Evolutionary conservation across 2,113 vertebrate genomes (phyloP).

Genomic region (Willisornis vidua): DNA sequence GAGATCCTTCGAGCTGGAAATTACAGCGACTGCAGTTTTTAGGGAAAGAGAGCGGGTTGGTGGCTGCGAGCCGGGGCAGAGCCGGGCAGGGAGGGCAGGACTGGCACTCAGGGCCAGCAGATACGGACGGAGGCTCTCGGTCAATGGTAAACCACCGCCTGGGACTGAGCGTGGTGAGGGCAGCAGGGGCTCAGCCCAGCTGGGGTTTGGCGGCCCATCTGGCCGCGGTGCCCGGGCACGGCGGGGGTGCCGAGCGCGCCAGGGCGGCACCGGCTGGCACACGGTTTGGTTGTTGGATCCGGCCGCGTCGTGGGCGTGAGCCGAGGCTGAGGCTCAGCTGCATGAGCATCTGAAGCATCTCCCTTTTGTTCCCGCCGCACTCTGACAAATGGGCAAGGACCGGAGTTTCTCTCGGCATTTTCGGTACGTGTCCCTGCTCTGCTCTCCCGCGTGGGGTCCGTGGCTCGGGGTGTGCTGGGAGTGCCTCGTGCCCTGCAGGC

Average conservation of each 20-base stretch:
- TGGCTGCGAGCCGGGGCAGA: background rate
- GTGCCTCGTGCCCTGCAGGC: background rate
- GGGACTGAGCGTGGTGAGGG: background rate
- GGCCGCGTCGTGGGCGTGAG: conserved; percentile 36
- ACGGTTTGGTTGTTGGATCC: background rate
- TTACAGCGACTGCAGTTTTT: conserved; percentile 10
- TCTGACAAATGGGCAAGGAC: conserved; percentile 89
- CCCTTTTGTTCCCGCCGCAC: conserved; percentile 33
- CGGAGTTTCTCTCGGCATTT: conserved; percentile 91
- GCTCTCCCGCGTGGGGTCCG: background rate
- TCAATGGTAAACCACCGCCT: background rate
- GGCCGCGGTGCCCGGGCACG: background rate
- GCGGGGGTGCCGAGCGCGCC: background rate
- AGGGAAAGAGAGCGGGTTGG: background rate
- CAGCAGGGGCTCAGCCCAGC: background rate
- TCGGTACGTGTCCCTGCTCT: conserved; percentile 79
- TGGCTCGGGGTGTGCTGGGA: background rate
- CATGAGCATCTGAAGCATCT: conserved; percentile 52
- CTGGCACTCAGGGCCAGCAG: background rate
- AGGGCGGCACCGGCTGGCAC: conserved; percentile 27
- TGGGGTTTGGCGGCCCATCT: background rate
- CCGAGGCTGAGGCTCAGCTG: conserved; percentile 22
- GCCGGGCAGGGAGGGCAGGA: background rate
- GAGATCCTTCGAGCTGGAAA: conserved; percentile 39
- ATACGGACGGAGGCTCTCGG: background rate